Percentiles rank a stretch among this genome's conserved stretches.
These are phyloP conservation scores for Himalopsyche kuldschensis DNA, from an alignment of 2,888 invertebrate genomes.

Conservation along the genomic window DNA sequence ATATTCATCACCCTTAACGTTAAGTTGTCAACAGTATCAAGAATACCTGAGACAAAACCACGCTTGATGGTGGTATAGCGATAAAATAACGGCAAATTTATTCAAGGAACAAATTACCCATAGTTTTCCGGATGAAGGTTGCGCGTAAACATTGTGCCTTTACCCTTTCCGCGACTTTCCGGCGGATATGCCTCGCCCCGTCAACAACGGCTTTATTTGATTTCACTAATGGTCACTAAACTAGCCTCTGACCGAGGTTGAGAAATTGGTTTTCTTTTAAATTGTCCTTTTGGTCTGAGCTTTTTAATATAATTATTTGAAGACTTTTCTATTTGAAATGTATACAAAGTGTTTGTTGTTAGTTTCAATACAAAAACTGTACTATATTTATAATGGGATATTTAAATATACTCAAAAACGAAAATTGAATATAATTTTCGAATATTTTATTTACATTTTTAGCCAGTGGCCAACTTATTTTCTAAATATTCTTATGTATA, in stretches of 20 bases:
- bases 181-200: constrained; percentile 19
- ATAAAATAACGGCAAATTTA: background rate
- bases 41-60: no score
- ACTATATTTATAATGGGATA: no score
- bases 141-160: background rate
- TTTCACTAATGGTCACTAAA: constrained; percentile 19
- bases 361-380: no score
- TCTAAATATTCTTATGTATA: no score
- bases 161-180: background rate
- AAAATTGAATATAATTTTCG: no score
- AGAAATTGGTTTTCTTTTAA: background rate
- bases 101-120: background rate
- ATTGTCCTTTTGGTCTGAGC: background rate
- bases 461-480: no score
- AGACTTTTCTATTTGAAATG: no score
- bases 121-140: background rate
- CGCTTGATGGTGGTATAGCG: background rate
- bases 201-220: constrained; percentile 11
- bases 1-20: no score
- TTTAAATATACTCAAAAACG: no score
- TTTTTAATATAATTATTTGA: background rate
- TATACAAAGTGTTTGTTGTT: no score
- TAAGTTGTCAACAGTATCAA: no score
- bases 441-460: no score
- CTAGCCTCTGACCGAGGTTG: background rate